Evolutionary conservation across 2,797 vertebrate genomes (phyloP).

Genomic region (Peromyscus attwateri): DNA sequence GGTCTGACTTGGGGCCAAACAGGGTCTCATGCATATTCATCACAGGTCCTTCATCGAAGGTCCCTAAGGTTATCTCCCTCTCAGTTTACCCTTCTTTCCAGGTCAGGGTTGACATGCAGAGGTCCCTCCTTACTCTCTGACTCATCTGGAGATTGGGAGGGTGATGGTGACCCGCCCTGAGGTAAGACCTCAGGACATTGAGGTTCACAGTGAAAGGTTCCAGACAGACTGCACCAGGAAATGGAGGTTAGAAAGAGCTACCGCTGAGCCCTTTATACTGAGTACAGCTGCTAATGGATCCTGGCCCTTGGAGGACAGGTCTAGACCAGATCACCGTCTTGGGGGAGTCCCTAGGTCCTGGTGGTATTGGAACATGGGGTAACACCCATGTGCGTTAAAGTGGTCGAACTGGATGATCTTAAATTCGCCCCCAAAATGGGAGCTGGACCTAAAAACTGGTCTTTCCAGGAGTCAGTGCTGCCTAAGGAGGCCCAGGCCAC

Average conservation of each 20-base stretch:
- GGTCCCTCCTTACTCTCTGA: not conserved
- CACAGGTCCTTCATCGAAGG: not conserved
- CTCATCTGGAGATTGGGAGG: too few species aligned
- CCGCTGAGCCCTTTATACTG: not conserved
- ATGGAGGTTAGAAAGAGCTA: not conserved
- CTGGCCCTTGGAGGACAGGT: not conserved
- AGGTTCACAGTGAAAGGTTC: not conserved
- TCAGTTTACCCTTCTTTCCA: not conserved
- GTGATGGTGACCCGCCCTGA: not conserved
- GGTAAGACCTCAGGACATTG: not conserved
- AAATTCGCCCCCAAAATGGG: not conserved
- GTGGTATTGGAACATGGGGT: not conserved
- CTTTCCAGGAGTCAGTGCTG: not conserved
- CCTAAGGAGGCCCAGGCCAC: not conserved
- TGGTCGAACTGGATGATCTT: not conserved
- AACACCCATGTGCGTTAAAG: rapidly evolving
- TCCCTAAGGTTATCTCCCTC: not conserved
- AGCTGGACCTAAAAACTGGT: not conserved
- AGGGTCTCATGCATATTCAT: not conserved
- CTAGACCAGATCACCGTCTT: not conserved
- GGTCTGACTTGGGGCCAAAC: not conserved
- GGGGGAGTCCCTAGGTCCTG: not conserved
- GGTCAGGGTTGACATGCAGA: not conserved
- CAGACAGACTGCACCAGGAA: not conserved
- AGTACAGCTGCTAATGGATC: not conserved